These are phyloP conservation scores for Dolichopus griseipennis DNA, from an alignment of 2,888 invertebrate genomes.

Conservation along the genomic window DNA sequence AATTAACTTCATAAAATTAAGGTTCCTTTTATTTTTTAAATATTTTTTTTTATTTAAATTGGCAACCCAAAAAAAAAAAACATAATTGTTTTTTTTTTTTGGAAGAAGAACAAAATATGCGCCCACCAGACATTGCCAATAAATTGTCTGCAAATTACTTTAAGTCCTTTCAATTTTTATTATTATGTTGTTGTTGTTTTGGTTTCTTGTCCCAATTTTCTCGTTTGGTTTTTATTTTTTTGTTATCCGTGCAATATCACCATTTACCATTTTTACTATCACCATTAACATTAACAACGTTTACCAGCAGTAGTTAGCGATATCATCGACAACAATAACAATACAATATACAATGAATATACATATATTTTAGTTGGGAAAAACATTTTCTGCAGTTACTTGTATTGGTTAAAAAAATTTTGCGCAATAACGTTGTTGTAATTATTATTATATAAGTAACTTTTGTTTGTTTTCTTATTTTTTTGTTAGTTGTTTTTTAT, in stretches of 20 bases:
- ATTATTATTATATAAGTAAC: not conserved
- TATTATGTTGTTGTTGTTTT: not conserved
- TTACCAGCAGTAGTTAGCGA: not conserved
- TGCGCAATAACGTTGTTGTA: not conserved
- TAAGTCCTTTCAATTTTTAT: not conserved
- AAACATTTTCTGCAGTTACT: not conserved
- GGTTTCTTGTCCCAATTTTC: not conserved
- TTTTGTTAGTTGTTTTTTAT: not conserved
- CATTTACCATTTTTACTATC: not conserved
- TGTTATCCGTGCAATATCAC: not conserved
- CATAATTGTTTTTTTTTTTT: too few relatives aligned
- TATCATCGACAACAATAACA: not conserved
- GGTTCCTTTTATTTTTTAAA: too few relatives aligned
- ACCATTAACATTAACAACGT: not conserved
- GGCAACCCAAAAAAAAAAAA: not conserved
- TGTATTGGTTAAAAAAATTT: not conserved
- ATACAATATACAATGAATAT: too few relatives aligned
- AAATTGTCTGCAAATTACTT: slow-evolving; percentile 6
- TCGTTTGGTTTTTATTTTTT: not conserved
- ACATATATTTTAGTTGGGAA: too few relatives aligned
- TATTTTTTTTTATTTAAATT: not conserved
- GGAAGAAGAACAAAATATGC: not conserved
- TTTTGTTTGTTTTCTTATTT: not conserved
- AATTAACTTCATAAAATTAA: too few relatives aligned
- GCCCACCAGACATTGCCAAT: slow-evolving; percentile 6